Base-by-base conservation (phyloP, 2,113 vertebrate species). In the Atlantisia rogersi region DNA sequence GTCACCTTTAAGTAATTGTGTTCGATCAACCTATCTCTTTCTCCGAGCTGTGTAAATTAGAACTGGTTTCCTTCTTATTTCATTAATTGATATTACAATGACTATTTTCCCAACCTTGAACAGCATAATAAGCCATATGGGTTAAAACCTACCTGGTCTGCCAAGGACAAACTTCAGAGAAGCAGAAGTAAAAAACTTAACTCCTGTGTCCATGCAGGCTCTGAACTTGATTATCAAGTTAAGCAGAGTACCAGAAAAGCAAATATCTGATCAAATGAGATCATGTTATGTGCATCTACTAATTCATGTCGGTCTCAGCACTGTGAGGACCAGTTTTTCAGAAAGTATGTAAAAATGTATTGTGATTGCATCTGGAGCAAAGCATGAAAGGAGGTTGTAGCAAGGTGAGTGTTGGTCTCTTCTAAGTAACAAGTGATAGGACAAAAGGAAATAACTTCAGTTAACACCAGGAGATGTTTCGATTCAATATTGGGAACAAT, bases 71-170 rank as follows among this genome's bases (percentile, higher is more conserved):
- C 19, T 82, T 94, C 58, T 88, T 80, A 64, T 77, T 94, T 87
- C 48, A 48, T 75, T 92, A 84, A 92, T 81, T 86, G 60, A 82
- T 71, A 60, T 6, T 52, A 62, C 15, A 87, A 22, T 60, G 3
- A 81, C 64, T 69, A 78, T 77, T 90, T 91, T 90, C 60, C 68
- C 88, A 79, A 86, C 31, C 32, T 58, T 81, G 56, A 88, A 52
- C 26, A 42, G 19, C 19, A 39, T 32, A 82, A 55, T 37, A 68
- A 84, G 13, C 32, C 12, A n/a, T n/a, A n/a, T n/a, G n/a, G n/a
- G 11, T 60, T 78, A 75, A 82, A 84, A 14, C 5, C 46, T 67
- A 35, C 9, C 9, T 81, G 28, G 3, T 48, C 64, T 91, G 17
- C 8, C 48, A 68, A 86, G 56, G 37, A 16, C 20, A 37, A 86